Conservation (phyloP, 2,888 invertebrate genomes). For the Caenorhabditis becei region DNA sequence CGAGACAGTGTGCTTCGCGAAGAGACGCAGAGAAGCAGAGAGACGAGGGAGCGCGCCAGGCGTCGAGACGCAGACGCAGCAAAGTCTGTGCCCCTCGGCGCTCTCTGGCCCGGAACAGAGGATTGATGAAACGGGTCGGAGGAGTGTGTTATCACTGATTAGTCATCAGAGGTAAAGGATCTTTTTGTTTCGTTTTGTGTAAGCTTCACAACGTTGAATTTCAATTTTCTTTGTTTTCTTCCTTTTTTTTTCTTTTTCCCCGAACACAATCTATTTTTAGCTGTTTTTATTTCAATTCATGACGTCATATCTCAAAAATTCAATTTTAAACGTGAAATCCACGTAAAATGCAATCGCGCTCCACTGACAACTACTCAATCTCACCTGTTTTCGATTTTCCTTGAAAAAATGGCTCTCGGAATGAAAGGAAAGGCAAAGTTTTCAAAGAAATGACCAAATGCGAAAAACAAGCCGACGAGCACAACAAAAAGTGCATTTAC, state of each 20-base stretch:
- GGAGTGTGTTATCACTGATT: slow-evolving; percentile 6
- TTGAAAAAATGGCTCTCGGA: too few species aligned
- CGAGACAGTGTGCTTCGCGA: slow-evolving; percentile 15
- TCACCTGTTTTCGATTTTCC: too few species aligned
- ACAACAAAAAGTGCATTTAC: neutral
- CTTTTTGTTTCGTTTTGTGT: neutral
- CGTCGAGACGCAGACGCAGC: slow-evolving; percentile 5
- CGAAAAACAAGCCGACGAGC: neutral
- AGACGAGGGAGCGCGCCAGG: neutral
- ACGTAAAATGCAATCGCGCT: too few species aligned
- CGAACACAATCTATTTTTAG: neutral
- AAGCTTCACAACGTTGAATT: too few species aligned
- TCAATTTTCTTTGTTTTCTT: neutral
- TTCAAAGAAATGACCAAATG: too few species aligned
- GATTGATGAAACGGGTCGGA: neutral
- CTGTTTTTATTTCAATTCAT: too few species aligned
- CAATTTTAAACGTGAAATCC: too few species aligned
- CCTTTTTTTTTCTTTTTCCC: neutral
- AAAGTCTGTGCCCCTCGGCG: neutral
- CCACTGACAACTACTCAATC: too few species aligned
- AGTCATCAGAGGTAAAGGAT: neutral
- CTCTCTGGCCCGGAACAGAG: neutral
- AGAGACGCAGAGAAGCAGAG: neutral
- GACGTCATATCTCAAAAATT: too few species aligned
- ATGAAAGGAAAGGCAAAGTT: too few species aligned